Base-by-base conservation (phyloP, 2,888 invertebrate genomes). In the Ichneumoninae sp. region DNA sequence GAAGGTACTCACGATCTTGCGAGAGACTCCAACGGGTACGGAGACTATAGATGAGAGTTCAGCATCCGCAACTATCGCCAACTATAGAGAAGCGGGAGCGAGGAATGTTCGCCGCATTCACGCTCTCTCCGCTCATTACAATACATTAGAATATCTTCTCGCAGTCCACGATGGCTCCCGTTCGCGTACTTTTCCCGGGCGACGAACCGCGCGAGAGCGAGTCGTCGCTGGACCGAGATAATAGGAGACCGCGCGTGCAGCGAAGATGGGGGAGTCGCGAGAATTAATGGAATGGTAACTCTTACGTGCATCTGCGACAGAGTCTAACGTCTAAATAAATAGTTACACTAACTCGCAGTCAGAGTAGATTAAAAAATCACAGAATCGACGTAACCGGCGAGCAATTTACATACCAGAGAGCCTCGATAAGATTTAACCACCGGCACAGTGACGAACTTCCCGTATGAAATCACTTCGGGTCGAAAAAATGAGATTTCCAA, bases 121-220 rank as follows among this genome's bases (percentile, higher is more conserved):
- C 84, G 86, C 86, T 84, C 86, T 82, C 77, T 80, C 84, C 4
- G 36, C 89, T 90, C 87, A 90, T 90, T 90, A 90, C 89, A 90
- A 90, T 90, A 90, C 87, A 90, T 90, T 90, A 90, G 88, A 90
- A 90, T 90, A 89, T 89, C 88, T 70, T 62, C 86, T 81, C 80
- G 84, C 83, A 1, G 62, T 7, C 26, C 26, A 30, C 30, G 62
- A 80, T 80, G 83, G 80, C 65, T 82, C 79, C 62, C 68, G 70
- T 82, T 36, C 72, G 44, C 60, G 36, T 62, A 80, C 60, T 75
- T 70, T 76, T 50, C 60, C 50, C 50, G 44, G 70, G 81, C 52
- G 70, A 70, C 70, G 62, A 70, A 65, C 62, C 54, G 22, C 72
- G 57, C 52, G 70, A 62, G 72, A 77, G 79, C 76, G 66, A 80